Percentiles rank a stretch among this genome's conserved stretches.
phyloP scores from a whole-genome alignment of 2,797 vertebrate genomes.

The Micropoecilia bifurca region DNA sequence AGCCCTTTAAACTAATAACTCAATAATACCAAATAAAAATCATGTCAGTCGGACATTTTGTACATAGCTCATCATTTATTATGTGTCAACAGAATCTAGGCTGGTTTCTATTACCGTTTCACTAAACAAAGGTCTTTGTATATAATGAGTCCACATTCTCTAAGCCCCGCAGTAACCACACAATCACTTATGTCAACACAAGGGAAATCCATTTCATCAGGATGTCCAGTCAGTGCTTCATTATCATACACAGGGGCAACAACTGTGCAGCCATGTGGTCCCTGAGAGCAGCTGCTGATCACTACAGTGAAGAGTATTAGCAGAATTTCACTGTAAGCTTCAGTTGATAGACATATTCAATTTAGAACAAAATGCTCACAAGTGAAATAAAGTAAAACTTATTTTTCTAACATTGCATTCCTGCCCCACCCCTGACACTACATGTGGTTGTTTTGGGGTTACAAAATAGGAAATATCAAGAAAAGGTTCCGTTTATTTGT shows the following conservation, averaged over 20 bases:
- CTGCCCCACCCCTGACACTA: neutral
- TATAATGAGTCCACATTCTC: conserved; percentile 72
- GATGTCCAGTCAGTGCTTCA: conserved; percentile 66
- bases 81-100: conserved; percentile 43
- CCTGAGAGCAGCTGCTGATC: conserved; percentile 38
- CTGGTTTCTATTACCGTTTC: conserved; percentile 53
- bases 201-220: conserved; percentile 76
- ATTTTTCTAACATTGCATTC: neutral
- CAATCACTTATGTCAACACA: conserved; percentile 79
- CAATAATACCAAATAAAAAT: conserved; percentile 53
- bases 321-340: neutral
- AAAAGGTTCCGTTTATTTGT: neutral
- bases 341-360: conserved; percentile 39
- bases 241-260: conserved; percentile 61
- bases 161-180: conserved; percentile 72
- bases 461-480: neutral
- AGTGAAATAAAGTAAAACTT: conserved; percentile 28
- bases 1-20: conserved; percentile 54
- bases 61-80: conserved; percentile 54
- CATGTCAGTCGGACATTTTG: conserved; percentile 54
- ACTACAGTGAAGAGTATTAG: conserved; percentile 25
- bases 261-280: conserved; percentile 38
- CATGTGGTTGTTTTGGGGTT: neutral
- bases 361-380: conserved; percentile 35
- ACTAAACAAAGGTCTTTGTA: conserved; percentile 65